Conservation (phyloP, 1,140 invertebrate genomes). For the Leptinotarsa texana region DNA sequence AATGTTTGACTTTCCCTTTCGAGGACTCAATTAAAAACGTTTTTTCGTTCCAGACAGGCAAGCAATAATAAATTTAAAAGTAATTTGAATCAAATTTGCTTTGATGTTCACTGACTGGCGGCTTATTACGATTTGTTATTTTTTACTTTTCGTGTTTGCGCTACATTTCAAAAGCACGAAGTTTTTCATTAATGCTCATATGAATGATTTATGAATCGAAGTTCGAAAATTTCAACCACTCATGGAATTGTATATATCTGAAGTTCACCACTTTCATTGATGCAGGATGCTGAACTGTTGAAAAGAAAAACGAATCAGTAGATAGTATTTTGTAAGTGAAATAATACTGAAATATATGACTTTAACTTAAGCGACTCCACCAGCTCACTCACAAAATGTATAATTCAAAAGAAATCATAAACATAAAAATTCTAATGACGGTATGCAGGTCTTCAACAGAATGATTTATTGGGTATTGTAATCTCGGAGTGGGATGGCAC, state of each 20-base stretch:
- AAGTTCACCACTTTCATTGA: too few relatives aligned
- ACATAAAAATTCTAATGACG: too few relatives aligned
- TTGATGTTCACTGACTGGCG: conserved; percentile 29
- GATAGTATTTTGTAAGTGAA: too few relatives aligned
- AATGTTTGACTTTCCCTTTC: not conserved
- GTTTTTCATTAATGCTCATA: conserved; percentile 14
- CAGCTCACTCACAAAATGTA: too few relatives aligned
- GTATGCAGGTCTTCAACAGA: too few relatives aligned
- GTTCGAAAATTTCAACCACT: not conserved
- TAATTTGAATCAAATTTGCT: conserved; percentile 34
- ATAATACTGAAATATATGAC: too few relatives aligned
- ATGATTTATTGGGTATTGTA: too few relatives aligned
- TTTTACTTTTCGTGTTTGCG: not conserved
- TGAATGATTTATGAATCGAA: conserved; percentile 23
- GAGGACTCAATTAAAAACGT: conserved; percentile 15
- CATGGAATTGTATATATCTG: not conserved
- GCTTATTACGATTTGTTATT: conserved; percentile 33
- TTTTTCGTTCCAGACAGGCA: conserved; percentile 9
- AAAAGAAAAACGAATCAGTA: too few relatives aligned
- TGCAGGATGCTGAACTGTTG: too few relatives aligned
- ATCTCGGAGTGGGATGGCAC: too few relatives aligned
- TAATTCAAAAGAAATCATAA: too few relatives aligned
- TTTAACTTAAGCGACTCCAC: too few relatives aligned
- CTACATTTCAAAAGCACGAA: conserved; percentile 14
- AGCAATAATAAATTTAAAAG: conserved; percentile 30